These are phyloP conservation scores for Apostichopus californicus DNA, from an alignment of 35 echinoderm and acorn worm genomes.

Conservation along the genomic window DNA sequence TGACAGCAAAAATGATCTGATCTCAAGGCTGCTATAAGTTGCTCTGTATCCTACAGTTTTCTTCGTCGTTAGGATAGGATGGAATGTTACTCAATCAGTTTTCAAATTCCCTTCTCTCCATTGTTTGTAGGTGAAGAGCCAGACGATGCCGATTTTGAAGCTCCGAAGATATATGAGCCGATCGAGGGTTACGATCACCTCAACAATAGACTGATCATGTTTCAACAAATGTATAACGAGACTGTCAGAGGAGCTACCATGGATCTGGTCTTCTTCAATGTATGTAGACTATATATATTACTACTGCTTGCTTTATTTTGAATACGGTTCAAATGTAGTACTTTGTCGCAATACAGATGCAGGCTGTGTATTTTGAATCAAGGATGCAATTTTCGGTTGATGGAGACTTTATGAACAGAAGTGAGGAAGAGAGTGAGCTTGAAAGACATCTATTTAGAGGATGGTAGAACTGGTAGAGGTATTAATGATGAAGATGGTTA, in stretches of 20 bases:
- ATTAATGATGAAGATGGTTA: no score
- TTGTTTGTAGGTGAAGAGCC: conserved; percentile 83
- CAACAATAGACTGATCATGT: conserved; percentile 65
- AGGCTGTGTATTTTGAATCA: neutral
- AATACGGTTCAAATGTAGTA: neutral
- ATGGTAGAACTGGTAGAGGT: no score
- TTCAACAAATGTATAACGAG: conserved; percentile 93
- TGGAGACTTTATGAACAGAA: no score
- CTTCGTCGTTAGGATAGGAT: no score
- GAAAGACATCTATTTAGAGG: no score
- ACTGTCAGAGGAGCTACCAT: conserved; percentile 82
- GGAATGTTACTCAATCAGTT: no score
- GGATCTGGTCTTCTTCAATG: conserved; percentile 99
- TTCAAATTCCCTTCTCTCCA: no score
- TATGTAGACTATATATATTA: neutral
- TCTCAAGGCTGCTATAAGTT: no score
- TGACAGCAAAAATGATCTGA: no score
- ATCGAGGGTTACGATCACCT: conserved; percentile 75
- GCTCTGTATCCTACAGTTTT: no score
- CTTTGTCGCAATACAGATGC: neutral
- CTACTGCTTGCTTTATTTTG: neutral
- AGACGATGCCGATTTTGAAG: conserved; percentile 97
- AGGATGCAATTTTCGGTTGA: neutral
- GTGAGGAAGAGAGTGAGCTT: no score
- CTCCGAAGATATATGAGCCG: conserved; percentile 97